Evolutionary conservation across 2,113 vertebrate genomes (phyloP), one percentile per base, ranked within the genome.

Genomic region (Rynchops niger): DNA sequence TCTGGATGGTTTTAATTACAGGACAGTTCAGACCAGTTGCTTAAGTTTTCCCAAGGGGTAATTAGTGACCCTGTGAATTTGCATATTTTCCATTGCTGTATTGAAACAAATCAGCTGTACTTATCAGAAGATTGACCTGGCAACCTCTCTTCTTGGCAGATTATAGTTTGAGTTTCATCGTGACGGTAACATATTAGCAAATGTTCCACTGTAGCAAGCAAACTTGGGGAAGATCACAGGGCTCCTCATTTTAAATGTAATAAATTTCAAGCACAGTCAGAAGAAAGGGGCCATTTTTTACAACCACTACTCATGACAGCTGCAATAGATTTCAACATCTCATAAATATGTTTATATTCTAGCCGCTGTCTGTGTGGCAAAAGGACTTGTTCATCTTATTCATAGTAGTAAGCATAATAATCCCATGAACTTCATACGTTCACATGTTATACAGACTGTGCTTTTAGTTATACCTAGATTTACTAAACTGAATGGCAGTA

Each of bases 1-100:
- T 96, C 95, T 95, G 63, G 55, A 91, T 86, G 95, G 90, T 82
- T 98, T 82, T 95, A 96, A 96, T 97, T 93, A 88, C 56, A 96
- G 52, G 88, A 78, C 53, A 81, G 91, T 96, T 97, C 88, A 94
- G 84, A 96, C 65, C 92, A 77, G 95, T 94, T 97, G 62, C 76
- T 93, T 63, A 59, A 82, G 53, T 90, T 94, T 95, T 91, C 73
- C 91, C 85, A 56, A n/a, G 23, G 45, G 40, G 49, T 65, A 65
- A 90, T 93, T 69, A 91, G 63, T 86, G 82, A 79, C 36, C 18
- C 66, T 45, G n/a, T 19, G 66, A 82, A 95, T 83, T 77, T 95
- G 82, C 66, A 73, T 80, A 90, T 96, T 96, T 76, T 97, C 94
- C 92, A 88, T 63, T 82, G 43, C 67, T 82, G 18, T 53, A 86